Evolutionary conservation across 2,113 vertebrate genomes (phyloP).

Genomic region (Martes martes): DNA sequence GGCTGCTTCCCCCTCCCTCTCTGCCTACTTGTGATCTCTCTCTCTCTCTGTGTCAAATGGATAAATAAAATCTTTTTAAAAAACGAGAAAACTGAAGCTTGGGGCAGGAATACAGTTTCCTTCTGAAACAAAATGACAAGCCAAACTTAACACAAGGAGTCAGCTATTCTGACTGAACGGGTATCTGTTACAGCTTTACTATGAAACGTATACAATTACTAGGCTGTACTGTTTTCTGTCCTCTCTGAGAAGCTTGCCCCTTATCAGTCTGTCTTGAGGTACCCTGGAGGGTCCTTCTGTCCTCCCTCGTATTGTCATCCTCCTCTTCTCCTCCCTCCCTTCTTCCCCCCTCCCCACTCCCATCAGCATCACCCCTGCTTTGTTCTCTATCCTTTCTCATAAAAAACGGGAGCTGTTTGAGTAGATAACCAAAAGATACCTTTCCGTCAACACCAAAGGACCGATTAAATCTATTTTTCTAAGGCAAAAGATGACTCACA

Average conservation of each 20-base stretch:
- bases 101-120: background rate
- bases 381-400: background rate
- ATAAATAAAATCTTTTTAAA: no score
- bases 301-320: accelerated
- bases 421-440: background rate
- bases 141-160: background rate
- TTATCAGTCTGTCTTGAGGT: background rate
- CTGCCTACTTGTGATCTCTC: no score
- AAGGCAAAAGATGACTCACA: background rate
- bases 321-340: background rate
- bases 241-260: background rate
- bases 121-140: background rate
- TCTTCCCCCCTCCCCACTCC: background rate
- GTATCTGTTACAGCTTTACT: background rate
- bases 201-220: background rate
- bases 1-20: no score
- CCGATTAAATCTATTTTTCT: background rate
- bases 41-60: no score
- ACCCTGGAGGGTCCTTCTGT: background rate
- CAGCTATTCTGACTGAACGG: background rate
- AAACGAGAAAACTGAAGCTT: background rate
- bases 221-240: background rate
- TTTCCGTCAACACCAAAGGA: background rate
- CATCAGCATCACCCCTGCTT: background rate
- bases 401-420: background rate